These are phyloP conservation scores for Phyllostomus hastatus DNA, from an alignment of 2,113 vertebrate genomes.

Conservation along the genomic window DNA sequence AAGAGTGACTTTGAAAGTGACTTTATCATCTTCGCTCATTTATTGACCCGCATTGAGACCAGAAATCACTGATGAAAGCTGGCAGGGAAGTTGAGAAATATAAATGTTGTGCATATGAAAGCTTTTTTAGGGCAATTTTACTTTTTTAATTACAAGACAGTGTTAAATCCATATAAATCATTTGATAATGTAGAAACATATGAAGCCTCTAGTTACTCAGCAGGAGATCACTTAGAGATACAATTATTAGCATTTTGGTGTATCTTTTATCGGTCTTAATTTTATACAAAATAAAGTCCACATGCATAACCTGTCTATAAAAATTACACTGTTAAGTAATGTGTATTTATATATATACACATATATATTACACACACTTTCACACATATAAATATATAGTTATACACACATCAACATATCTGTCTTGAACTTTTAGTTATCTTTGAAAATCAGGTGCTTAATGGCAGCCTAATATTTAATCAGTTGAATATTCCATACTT, in stretches of 20 bases:
- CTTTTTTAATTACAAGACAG: background rate
- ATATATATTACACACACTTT: background rate
- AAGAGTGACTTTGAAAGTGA: slow-evolving; percentile 15
- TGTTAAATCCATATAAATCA: background rate
- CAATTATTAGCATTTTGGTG: background rate
- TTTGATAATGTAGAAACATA: background rate
- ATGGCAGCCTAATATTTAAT: background rate
- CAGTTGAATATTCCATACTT: background rate
- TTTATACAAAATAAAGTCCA: background rate
- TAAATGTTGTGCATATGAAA: background rate
- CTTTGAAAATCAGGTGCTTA: background rate
- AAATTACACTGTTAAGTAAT: background rate
- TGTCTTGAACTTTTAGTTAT: background rate
- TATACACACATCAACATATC: background rate
- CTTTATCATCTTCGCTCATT: background rate
- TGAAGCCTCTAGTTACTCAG: background rate
- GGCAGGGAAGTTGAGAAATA: background rate
- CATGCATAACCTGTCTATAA: background rate
- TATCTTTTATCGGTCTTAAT: background rate
- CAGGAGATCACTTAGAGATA: background rate
- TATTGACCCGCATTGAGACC: background rate
- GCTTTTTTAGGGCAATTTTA: background rate
- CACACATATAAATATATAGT: background rate
- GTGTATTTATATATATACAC: background rate
- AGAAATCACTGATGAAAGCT: background rate